Evolutionary conservation across 2,888 invertebrate genomes (phyloP).

Genomic region (Coelopa pilipes): DNA sequence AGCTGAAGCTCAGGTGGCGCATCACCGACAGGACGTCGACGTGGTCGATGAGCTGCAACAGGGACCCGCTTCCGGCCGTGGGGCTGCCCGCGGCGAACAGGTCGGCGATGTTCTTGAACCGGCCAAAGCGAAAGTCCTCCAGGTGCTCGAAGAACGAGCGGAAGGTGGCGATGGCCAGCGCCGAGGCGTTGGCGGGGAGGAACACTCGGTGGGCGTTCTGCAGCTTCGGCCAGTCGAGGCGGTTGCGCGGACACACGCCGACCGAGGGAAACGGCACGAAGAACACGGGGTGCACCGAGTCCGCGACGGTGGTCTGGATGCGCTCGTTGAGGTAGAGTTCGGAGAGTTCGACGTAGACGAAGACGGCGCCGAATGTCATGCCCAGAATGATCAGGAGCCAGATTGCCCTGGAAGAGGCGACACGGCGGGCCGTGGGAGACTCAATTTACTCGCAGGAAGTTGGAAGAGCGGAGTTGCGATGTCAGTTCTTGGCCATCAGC

Average conservation of each 20-base stretch:
- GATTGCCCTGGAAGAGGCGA: constrained; percentile 48
- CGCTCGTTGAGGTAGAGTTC: constrained; percentile 53
- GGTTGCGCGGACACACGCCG: constrained; percentile 58
- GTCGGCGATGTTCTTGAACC: constrained; percentile 41
- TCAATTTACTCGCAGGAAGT: too few relatives aligned
- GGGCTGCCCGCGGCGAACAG: constrained; percentile 49
- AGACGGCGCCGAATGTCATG: constrained; percentile 51
- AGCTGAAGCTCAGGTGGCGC: constrained; percentile 50
- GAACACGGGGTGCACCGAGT: constrained; percentile 58
- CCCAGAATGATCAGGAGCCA: constrained; percentile 57
- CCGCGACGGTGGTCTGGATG: constrained; percentile 59
- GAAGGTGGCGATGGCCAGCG: constrained; percentile 49
- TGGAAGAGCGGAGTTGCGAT: too few relatives aligned
- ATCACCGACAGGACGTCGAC: constrained; percentile 55
- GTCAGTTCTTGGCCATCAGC: not conserved
- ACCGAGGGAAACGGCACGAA: constrained; percentile 59
- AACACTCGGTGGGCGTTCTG: constrained; percentile 51
- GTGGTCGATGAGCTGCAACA: constrained; percentile 51
- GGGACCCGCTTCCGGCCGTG: not conserved
- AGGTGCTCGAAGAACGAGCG: constrained; percentile 51
- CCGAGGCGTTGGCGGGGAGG: constrained; percentile 52
- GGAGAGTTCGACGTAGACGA: constrained; percentile 55
- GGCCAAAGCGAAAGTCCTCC: constrained; percentile 49
- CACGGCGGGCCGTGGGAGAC: too few relatives aligned
- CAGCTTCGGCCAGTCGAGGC: constrained; percentile 56